Evolutionary conservation across 2,888 invertebrate genomes (phyloP).

Genomic region (Acanthosepion pharaonis): DNA sequence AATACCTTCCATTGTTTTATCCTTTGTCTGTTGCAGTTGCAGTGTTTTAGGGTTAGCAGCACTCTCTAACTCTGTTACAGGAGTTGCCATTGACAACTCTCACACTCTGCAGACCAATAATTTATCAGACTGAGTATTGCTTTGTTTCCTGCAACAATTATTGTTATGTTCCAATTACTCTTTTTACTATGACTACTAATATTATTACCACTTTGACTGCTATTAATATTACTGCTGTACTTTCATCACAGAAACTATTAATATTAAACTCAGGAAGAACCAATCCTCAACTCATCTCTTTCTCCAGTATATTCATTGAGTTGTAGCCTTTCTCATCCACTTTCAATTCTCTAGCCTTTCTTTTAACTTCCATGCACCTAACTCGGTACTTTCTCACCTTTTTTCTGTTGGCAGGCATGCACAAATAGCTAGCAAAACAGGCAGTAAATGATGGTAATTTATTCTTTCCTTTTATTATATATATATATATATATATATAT

Average conservation of each 20-base stretch:
- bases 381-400: background rate
- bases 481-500: too few relatives aligned
- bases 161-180: background rate
- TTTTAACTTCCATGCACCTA: background rate
- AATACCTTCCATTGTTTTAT: too few relatives aligned
- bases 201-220: background rate
- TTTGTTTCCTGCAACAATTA: background rate
- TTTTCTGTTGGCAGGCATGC: background rate
- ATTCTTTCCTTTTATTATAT: background rate
- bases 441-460: background rate
- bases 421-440: background rate
- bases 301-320: background rate
- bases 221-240: background rate
- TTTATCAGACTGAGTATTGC: background rate
- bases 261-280: constrained; percentile 10
- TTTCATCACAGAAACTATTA: background rate
- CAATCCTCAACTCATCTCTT: background rate
- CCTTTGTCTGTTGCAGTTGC: too few relatives aligned
- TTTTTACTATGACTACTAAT: background rate
- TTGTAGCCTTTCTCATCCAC: background rate
- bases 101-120: background rate
- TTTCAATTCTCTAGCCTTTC: background rate
- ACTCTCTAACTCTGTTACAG: background rate
- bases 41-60: background rate
- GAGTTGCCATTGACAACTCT: background rate